Base-by-base conservation (phyloP, 2,888 invertebrate species). In the Epiblema foenella region DNA sequence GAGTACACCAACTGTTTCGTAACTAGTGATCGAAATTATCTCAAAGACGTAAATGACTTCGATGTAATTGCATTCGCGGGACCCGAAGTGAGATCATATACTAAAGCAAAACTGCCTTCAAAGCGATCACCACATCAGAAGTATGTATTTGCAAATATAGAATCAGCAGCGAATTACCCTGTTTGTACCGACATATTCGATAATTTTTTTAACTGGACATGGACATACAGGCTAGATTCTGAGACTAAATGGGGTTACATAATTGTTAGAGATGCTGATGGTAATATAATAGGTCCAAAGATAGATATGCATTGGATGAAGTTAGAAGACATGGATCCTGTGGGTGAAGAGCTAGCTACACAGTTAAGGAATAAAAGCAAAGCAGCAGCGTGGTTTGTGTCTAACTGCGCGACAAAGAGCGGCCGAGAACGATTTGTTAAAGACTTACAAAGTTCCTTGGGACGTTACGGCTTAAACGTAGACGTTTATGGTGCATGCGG, bases 381-480 rank as follows among this genome's bases (percentile, higher is more conserved):
- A 73, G 82, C 85, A 2, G 89, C 84, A 0, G 88, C 88, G 7
- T 89, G 89, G 89, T 82, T 89, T 52, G 86, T 86, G 0, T 89
- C 89, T 4, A 83, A 88, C 39, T 88, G 88, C 64, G 29, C 59
- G 0, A 74, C 85, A 0, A 75, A 49, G 42, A 84, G 81, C 70
- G 69, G 74, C 1, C 78, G 88, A 68, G 78, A 81, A 62, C 2
- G 39, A 3, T 80, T 81, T 68, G 84, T 79, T 0, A 66, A 64
- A 9, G 37, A 79, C n/a, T 72, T 89, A 1, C 73, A 81, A 56
- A 18, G 17, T 7, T 79, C 81, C 65, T 69, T 89, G 29, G 51
- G 72, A 8, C 70, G 76, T 54, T 82, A 83, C 54, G 72, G 77
- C 58, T 75, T 87, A 65, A 68, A 69, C 0, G 60, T 87, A 0